A percentile compares a stretch with the other conserved stretches of the same genome.
phyloP scores from a whole-genome alignment of 2,113 vertebrate genomes.

The Anhinga rufa region DNA sequence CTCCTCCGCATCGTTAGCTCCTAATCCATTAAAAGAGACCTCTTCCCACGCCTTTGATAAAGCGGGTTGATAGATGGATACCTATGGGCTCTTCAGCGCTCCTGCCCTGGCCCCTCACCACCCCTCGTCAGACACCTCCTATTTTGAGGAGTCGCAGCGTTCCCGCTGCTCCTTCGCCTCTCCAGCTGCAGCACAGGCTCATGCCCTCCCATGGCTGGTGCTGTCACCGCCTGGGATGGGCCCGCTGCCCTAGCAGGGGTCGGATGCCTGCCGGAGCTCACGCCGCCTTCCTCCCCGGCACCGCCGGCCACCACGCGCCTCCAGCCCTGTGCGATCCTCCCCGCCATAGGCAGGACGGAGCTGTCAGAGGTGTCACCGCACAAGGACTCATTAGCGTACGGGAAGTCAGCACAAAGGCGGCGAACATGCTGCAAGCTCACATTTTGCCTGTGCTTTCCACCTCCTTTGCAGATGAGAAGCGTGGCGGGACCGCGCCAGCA shows the following conservation, averaged over 20 bases:
- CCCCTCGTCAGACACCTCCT: background rate
- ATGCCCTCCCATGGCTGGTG: background rate
- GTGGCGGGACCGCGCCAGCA: background rate
- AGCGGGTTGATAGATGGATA: background rate
- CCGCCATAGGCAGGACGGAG: background rate
- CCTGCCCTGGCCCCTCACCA: background rate
- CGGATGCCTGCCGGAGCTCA: background rate
- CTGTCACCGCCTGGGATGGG: background rate
- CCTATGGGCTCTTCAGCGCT: background rate
- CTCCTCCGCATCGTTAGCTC: background rate
- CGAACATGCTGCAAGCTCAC: background rate
- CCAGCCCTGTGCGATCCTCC: background rate
- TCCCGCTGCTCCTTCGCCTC: background rate
- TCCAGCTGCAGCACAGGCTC: background rate
- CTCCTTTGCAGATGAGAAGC: background rate
- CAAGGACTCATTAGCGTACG: background rate
- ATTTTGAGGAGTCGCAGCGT: fast-evolving
- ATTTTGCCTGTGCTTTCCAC: background rate
- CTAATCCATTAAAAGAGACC: background rate
- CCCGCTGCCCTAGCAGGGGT: background rate
- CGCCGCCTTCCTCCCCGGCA: background rate
- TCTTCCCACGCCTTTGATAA: background rate
- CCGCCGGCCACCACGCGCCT: background rate
- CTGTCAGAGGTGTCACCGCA: background rate
- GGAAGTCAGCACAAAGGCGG: background rate